phyloP scores from a whole-genome alignment of 2,113 vertebrate genomes.

The Equus quagga region DNA sequence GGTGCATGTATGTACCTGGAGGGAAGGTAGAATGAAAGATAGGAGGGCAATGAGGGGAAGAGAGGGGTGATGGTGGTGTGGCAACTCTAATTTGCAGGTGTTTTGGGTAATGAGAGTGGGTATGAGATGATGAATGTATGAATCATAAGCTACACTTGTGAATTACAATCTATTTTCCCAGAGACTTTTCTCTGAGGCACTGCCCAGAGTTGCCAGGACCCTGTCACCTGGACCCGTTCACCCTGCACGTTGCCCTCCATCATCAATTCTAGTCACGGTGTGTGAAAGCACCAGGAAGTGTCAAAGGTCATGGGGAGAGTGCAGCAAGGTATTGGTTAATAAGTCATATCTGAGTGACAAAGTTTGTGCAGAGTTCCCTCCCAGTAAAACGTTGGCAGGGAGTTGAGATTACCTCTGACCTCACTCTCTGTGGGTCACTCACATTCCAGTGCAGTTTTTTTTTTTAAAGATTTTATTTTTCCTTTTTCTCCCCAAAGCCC shows the following conservation, averaged over 20 bases:
- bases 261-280: too few relatives aligned
- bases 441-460: background rate
- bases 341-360: background rate
- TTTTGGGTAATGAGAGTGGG: background rate
- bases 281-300: background rate
- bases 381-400: background rate
- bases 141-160: too few relatives aligned
- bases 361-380: background rate
- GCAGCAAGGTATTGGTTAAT: background rate
- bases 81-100: background rate
- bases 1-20: background rate
- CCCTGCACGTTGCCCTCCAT: background rate
- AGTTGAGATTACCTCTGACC: background rate
- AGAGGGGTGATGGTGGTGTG: background rate
- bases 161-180: background rate
- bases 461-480: too few relatives aligned
- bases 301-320: background rate
- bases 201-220: background rate
- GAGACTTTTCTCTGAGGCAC: background rate
- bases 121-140: background rate
- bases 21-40: background rate
- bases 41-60: background rate
- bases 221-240: background rate
- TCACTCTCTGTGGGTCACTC: background rate
- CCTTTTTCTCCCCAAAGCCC: too few relatives aligned